phyloP scores from a whole-genome alignment of 2,888 invertebrate genomes.

The Creontiades dilutus region DNA sequence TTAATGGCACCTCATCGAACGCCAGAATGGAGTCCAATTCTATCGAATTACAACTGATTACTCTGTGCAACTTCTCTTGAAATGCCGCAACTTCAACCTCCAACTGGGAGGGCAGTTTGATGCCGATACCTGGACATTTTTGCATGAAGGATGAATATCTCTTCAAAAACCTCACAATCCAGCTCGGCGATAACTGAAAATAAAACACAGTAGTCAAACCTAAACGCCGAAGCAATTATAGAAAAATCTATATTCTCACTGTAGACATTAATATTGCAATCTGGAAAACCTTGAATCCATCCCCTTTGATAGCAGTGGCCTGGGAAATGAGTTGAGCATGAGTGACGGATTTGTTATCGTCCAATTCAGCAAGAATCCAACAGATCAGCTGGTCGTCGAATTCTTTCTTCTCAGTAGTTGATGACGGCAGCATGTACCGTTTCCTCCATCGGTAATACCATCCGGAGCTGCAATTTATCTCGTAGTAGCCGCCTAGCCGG shows the following conservation, averaged over 20 bases:
- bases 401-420: slow-evolving; percentile 49
- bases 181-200: slow-evolving; percentile 77
- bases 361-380: slow-evolving; percentile 77
- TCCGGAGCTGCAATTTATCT: slow-evolving; percentile 77
- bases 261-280: background rate
- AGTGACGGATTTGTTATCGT: slow-evolving; percentile 76
- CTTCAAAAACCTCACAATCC: slow-evolving; percentile 77
- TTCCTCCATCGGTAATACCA: slow-evolving; percentile 77
- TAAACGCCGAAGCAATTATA: no score
- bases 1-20: slow-evolving; percentile 77
- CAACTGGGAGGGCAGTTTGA: slow-evolving; percentile 76
- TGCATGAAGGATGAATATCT: slow-evolving; percentile 76
- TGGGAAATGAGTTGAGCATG: slow-evolving; percentile 76
- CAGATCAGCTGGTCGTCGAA: slow-evolving; percentile 76
- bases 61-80: slow-evolving; percentile 70
- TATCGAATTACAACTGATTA: slow-evolving; percentile 37
- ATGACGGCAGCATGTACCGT: slow-evolving; percentile 74
- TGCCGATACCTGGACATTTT: slow-evolving; percentile 75
- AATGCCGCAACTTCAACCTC: slow-evolving; percentile 75
- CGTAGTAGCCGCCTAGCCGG: slow-evolving; percentile 75
- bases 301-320: slow-evolving; percentile 73
- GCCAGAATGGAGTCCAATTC: slow-evolving; percentile 75
- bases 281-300: slow-evolving; percentile 64
- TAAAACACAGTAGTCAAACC: background rate
- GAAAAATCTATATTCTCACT: no score